Base-by-base conservation (phyloP, 2,888 invertebrate species). In the Xylota sylvarum region DNA sequence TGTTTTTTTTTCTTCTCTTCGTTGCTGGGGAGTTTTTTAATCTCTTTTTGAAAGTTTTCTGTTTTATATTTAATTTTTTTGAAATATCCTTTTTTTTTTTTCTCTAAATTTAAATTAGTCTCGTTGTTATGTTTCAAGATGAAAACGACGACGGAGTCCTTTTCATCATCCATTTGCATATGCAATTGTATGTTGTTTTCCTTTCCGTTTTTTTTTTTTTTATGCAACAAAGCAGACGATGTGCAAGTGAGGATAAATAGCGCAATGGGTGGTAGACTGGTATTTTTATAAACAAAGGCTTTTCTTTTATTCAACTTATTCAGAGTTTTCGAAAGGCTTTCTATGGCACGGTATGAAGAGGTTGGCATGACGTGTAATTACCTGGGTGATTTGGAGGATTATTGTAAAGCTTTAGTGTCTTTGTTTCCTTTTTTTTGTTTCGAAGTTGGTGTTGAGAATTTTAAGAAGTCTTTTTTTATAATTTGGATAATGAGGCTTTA, bases 21-120 rank as follows among this genome's bases (percentile, higher is more conserved):
- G 14, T 74, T 48, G 35, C 10, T n/a, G 19, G 27, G 55, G 48
- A 78, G 62, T 69, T 73, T 67, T 65, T 73, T 56, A 83, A 56
- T 79, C 56, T 40, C 37, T 74, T 60, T 67, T 72, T 17, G 70
- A 80, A 74, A 70, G 70, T 65, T 80, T 58, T 43, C 30, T 55
- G 12, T 52, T 67, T 52, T 67, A 12, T 43, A 17, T 19, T n/a
- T 27, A 35, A 30, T 37, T 58, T 5, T 55, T 19, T 40, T 52
- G 37, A 2, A 12, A 10, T 50, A 4, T 65, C 48, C 37, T 43
- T 27, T 27, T 23, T 55, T 55, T 40, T n/a, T n/a, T 23, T 55
- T 55, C 32, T n/a, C 7, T 43, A 69, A 70, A 70, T 80, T 80
- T 80, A 80, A 85, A 80, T 85, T 76, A 80, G 80, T 72, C 70